Evolutionary conservation across 2,797 vertebrate genomes (phyloP).

Genomic region (Myiotriccus ornatus): DNA sequence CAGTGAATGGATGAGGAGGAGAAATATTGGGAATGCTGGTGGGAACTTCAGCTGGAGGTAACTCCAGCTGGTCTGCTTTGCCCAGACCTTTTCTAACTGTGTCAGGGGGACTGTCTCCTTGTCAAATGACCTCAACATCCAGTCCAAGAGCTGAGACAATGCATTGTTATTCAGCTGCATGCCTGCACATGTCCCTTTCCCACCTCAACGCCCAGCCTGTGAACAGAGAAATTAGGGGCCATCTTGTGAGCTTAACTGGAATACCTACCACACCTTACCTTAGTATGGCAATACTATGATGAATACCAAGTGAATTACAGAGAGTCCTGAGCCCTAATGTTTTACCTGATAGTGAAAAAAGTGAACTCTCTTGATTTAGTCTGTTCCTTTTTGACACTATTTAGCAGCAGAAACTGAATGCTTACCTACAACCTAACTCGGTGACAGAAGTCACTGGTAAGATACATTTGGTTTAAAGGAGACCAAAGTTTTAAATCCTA

Average conservation of each 20-base stretch:
- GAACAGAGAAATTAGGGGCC: background rate
- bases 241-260: background rate
- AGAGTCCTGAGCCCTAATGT: rapidly evolving
- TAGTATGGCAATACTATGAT: background rate
- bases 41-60: background rate
- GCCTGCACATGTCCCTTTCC: background rate
- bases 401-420: background rate
- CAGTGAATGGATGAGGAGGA: background rate
- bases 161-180: background rate
- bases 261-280: background rate
- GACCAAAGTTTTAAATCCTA: background rate
- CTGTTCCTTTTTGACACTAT: background rate
- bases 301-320: background rate
- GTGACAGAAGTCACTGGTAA: background rate
- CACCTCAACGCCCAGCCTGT: background rate
- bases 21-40: background rate
- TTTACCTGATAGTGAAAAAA: background rate
- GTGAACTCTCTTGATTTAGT: background rate
- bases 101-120: background rate
- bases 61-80: background rate
- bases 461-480: background rate
- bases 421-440: background rate
- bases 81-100: background rate
- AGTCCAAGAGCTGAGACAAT: background rate
- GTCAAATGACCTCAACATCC: background rate